Base-by-base conservation (phyloP, 1,140 invertebrate species). In the Diorhabda sublineata region DNA sequence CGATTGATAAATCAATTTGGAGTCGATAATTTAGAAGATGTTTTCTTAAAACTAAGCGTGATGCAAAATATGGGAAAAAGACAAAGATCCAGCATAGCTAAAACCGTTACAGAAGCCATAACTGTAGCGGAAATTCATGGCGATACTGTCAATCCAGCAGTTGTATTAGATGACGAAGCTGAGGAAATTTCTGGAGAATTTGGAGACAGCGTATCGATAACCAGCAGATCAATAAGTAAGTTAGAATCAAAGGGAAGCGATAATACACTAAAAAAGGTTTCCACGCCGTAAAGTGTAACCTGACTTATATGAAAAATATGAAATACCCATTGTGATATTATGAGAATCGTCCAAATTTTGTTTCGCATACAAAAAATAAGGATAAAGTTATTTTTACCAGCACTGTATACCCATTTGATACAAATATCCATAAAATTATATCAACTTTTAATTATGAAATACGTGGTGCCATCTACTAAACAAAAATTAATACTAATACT, bases 11-110 rank as follows among this genome's bases (percentile, higher is more conserved):
- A 87, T 9, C 87, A 91, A 72, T 94, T 95, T 76, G 85, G 87
- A 42, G 86, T 90, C 3, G 88, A 92, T 63, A 94, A 90, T 42
- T 81, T 98, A 7, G 96, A 98, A 81, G 92, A 94, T 64, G 95
- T 98, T 0, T 98, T 98, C 80, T 83, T 98, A 0, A 96, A 97
- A 79, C 84, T 98, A 0, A 94, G 95, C 52, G 88, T 92, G 0
- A 78, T 90, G 58, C 91, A 93, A 80, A 94, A 93, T 78, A 87
- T 89, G 84, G 91, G 91, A 44, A 91, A 92, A 73, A 81, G 90
- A 56, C 83, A 92, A 3, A 81, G 91, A 11, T 92, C 91, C 26
- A 92, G 90, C 68, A 92, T 93, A 64, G 81, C 91, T 0, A 89
- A 89, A 79, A 88, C 87, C 75, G 85, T 97, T 71, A 85, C 86